phyloP scores from a whole-genome alignment of 64 coral and sea anemone species.

The Porites lutea region DNA sequence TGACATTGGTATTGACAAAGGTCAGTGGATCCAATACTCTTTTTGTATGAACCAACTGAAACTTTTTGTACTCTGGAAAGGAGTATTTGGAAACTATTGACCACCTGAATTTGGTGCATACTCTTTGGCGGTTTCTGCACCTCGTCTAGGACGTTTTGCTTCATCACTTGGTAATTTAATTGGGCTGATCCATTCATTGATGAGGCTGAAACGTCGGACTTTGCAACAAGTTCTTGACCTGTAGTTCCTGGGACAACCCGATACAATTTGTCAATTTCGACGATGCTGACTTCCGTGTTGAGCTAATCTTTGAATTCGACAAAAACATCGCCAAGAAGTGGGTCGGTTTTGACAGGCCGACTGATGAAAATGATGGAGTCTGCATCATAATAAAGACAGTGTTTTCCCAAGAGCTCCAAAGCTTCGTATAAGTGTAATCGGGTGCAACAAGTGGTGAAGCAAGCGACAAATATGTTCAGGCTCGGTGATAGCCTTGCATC shows the following conservation, averaged over 20 bases:
- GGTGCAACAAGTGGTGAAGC: conserved; percentile 60
- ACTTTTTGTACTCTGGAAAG: neutral
- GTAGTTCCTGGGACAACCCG: too few species aligned
- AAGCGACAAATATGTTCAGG: conserved; percentile 46
- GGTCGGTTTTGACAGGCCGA: too few species aligned
- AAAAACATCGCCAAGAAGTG: too few species aligned
- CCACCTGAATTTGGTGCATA: neutral
- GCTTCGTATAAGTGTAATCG: conserved; percentile 46
- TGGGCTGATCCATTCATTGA: neutral
- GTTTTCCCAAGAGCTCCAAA: neutral
- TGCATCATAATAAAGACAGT: neutral
- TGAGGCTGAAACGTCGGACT: too few species aligned
- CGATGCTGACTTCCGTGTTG: too few species aligned
- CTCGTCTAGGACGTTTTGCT: neutral
- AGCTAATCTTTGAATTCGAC: too few species aligned
- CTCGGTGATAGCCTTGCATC: neutral
- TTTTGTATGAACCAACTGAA: neutral
- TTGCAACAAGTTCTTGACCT: too few species aligned
- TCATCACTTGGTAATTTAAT: conserved; percentile 28
- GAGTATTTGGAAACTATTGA: neutral
- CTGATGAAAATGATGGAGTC: too few species aligned
- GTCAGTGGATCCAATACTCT: neutral
- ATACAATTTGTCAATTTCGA: too few species aligned
- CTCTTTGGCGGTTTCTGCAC: neutral
- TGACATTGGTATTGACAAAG: too few species aligned